Conservation (phyloP, 1,140 invertebrate species). For the Pygmarrhopalites habei region DNA sequence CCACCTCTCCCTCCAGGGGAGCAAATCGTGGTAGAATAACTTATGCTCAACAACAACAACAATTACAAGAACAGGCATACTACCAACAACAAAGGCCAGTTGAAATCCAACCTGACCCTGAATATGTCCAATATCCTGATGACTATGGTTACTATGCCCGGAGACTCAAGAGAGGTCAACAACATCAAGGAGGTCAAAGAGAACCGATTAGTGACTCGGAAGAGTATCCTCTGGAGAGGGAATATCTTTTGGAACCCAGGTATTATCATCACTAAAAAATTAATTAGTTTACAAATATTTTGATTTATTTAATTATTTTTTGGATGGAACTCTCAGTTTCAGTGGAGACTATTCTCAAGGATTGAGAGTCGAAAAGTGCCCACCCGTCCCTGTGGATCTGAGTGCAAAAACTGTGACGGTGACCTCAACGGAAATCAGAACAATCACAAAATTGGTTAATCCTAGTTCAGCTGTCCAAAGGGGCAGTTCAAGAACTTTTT, state of each 20-base stretch:
- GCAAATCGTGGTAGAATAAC: not conserved
- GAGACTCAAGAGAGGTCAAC: constrained; percentile 29
- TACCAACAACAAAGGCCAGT: constrained; percentile 1
- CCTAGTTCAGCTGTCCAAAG: too few species aligned
- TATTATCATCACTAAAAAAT: too few species aligned
- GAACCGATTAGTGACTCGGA: not conserved
- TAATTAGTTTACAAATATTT: too few species aligned
- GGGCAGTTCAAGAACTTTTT: too few species aligned
- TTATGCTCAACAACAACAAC: constrained; percentile 3
- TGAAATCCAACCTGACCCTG: constrained; percentile 15
- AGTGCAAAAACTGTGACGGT: constrained; percentile 14
- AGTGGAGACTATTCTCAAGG: constrained; percentile 12
- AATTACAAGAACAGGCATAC: not conserved
- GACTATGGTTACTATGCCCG: constrained; percentile 28
- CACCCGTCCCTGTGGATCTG: constrained; percentile 6
- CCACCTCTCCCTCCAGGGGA: not conserved
- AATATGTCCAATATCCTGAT: constrained; percentile 20
- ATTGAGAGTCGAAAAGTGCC: constrained; percentile 3
- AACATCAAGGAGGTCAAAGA: not conserved
- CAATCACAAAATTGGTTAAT: constrained; percentile 23
- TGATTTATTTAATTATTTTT: too few species aligned
- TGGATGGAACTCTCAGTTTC: too few species aligned
- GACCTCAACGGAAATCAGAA: constrained; percentile 11
- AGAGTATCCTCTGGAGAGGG: constrained; percentile 2
- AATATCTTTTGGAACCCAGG: constrained; percentile 30